Percentiles rank a stretch among this genome's conserved stretches.
phyloP scores from a whole-genome alignment of 2,888 invertebrate genomes.

The Piscicola geometra region DNA sequence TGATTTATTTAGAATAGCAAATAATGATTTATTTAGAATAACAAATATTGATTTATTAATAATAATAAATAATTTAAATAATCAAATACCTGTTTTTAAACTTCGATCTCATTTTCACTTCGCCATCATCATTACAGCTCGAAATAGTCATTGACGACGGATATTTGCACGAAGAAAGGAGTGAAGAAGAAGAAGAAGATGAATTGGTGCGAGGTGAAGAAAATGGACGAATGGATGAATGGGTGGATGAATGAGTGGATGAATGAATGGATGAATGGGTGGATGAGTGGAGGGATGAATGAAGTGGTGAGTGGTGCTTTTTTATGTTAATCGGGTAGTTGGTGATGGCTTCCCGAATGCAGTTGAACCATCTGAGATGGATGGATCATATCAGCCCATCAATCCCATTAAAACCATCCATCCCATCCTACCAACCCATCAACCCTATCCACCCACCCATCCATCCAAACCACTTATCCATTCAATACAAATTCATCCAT shows the following conservation, averaged over 20 bases:
- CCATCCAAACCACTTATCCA: neutral
- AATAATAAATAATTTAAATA: too few relatives aligned
- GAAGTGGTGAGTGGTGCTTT: neutral
- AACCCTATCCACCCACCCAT: neutral
- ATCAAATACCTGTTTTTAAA: too few relatives aligned
- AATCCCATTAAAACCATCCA: too few relatives aligned
- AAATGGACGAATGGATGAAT: neutral
- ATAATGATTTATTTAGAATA: too few relatives aligned
- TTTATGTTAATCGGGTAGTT: slow-evolving; percentile 2
- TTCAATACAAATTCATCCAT: neutral
- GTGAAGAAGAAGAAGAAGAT: slow-evolving; percentile 12
- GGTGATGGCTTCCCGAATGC: slow-evolving; percentile 24
- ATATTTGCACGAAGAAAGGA: neutral
- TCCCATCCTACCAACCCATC: neutral
- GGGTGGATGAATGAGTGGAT: neutral
- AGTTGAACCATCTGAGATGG: slow-evolving; percentile 29
- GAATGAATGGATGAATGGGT: neutral
- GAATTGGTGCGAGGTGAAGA: neutral
- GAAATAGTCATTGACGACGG: neutral
- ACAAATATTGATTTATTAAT: too few relatives aligned
- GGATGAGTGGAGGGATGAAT: neutral
- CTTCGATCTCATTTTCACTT: too few relatives aligned
- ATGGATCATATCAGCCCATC: neutral
- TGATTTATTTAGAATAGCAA: too few relatives aligned
- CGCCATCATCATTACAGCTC: neutral